Conservation (phyloP, 2,888 invertebrate species). For the Subacronicta megacephala region DNA sequence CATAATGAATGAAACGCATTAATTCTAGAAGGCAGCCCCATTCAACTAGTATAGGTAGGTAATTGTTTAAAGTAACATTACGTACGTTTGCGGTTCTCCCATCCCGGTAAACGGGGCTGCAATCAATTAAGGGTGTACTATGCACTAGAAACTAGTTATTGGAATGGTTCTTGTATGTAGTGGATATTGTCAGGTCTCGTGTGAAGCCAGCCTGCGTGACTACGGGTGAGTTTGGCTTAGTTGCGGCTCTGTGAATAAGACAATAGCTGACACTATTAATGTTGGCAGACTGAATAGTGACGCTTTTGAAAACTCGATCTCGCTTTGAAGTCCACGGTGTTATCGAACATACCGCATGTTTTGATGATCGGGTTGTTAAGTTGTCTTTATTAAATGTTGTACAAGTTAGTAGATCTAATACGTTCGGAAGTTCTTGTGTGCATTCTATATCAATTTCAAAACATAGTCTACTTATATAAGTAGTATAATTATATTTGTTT, state of each 20-base stretch:
- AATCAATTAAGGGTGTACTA: constrained; percentile 66
- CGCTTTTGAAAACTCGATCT: constrained; percentile 38
- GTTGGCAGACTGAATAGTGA: constrained; percentile 50
- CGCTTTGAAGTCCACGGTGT: constrained; percentile 27
- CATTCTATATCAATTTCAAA: too few species aligned
- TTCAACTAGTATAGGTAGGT: constrained; percentile 28
- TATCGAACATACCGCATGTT: constrained; percentile 21
- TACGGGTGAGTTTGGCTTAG: constrained; percentile 60
- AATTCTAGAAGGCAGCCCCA: constrained; percentile 34
- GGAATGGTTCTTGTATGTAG: constrained; percentile 50
- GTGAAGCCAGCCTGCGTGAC: constrained; percentile 44
- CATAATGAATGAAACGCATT: constrained; percentile 39
- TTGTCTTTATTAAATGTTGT: neutral
- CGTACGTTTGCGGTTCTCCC: constrained; percentile 50
- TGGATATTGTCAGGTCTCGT: constrained; percentile 43
- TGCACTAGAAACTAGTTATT: constrained; percentile 57
- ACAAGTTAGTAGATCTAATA: too few species aligned
- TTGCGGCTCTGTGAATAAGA: constrained; percentile 59
- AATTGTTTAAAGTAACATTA: constrained; percentile 56
- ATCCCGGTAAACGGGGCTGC: constrained; percentile 37
- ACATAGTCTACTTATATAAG: too few species aligned
- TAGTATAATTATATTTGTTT: too few species aligned
- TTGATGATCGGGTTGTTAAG: constrained; percentile 16
- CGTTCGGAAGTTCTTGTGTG: too few species aligned
- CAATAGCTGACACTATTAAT: constrained; percentile 52